phyloP scores from a whole-genome alignment of 2,888 invertebrate genomes.

The Oscheius sp. region DNA sequence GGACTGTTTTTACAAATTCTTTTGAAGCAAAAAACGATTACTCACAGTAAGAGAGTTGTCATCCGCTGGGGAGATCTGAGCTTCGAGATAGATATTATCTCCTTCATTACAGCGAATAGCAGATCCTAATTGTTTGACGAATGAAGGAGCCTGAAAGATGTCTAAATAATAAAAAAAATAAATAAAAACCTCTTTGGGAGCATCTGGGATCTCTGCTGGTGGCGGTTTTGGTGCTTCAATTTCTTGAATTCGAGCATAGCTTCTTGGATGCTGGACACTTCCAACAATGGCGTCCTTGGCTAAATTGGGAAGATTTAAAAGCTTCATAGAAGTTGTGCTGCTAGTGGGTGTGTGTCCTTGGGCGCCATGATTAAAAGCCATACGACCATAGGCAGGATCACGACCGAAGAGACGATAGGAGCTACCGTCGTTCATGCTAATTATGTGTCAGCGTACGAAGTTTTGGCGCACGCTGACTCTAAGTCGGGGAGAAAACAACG shows the following conservation, averaged over 20 bases:
- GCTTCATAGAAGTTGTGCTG: conserved; percentile 36
- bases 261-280: conserved; percentile 63
- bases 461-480: conserved; percentile 32
- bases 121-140: conserved; percentile 62
- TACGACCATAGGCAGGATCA: conserved; percentile 22
- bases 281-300: conserved; percentile 64
- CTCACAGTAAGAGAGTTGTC: conserved; percentile 70
- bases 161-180: not conserved
- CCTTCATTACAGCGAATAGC: conserved; percentile 71
- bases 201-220: conserved; percentile 61
- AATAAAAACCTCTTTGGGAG: conserved; percentile 52
- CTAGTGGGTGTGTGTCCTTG: conserved; percentile 18
- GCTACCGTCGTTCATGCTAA: conserved; percentile 27
- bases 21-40: conserved; percentile 4
- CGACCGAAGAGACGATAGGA: conserved; percentile 22
- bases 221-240: conserved; percentile 63
- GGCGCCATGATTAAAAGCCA: conserved; percentile 32
- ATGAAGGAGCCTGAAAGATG: conserved; percentile 54
- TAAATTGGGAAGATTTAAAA: conserved; percentile 54
- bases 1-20: conserved; percentile 3
- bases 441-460: conserved; percentile 29
- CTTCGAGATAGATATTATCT: conserved; percentile 73
- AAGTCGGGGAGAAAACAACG: conserved; percentile 28
- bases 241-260: conserved; percentile 63
- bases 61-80: conserved; percentile 72